Percentiles rank a stretch among this genome's conserved stretches.
Evolutionary conservation across 2,888 invertebrate genomes (phyloP).

Genomic region (Phengaris arion): DNA sequence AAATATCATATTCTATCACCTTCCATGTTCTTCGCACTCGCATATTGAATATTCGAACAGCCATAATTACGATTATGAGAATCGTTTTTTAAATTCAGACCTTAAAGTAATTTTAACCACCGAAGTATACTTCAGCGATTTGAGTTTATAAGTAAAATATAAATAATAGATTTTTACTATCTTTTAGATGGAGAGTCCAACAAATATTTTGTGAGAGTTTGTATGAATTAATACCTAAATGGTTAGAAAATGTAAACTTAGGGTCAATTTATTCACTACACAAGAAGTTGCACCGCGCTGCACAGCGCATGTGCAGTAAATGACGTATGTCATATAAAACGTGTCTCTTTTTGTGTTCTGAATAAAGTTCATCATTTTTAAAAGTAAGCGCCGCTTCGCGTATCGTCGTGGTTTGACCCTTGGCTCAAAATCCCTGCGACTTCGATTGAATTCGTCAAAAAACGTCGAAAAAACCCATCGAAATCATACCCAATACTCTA

Average conservation of each 20-base stretch:
- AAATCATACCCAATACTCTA: not conserved
- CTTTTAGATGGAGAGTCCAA: not conserved
- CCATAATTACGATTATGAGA: not conserved
- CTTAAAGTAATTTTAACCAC: not conserved
- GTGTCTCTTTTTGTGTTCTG: too few species aligned
- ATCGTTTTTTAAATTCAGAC: too few species aligned
- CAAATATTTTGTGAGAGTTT: not conserved
- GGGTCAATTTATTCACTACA: too few species aligned
- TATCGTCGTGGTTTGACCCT: too few species aligned
- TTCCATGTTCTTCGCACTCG: not conserved
- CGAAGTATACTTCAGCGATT: not conserved
- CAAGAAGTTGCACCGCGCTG: too few species aligned
- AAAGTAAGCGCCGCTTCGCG: too few species aligned
- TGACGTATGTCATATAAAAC: too few species aligned
- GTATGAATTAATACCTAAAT: not conserved
- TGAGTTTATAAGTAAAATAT: not conserved
- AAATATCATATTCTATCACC: conserved; percentile 27
- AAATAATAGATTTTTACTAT: not conserved
- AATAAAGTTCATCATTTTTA: too few species aligned
- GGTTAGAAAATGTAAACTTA: not conserved
- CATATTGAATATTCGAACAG: not conserved
- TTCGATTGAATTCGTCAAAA: not conserved
- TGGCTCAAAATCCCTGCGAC: not conserved
- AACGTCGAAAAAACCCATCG: too few species aligned
- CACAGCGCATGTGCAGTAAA: too few species aligned